Percentiles rank a stretch among this genome's conserved stretches.
These are phyloP conservation scores for Epinotia bilunana DNA, from an alignment of 2,888 invertebrate species.

Conservation along the genomic window DNA sequence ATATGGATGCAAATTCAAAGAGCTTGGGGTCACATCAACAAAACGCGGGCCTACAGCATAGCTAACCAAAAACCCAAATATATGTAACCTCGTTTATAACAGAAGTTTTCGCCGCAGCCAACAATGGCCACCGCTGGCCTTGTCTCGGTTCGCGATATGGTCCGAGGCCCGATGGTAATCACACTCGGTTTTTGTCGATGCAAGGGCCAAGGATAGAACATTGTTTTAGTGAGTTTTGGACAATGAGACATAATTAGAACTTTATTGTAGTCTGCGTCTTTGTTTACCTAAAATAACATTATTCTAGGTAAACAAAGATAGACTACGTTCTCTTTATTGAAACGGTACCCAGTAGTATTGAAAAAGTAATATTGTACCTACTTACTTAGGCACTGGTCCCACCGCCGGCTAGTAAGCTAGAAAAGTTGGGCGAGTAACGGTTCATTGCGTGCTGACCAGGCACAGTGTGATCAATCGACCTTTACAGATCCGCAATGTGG, in stretches of 20 bases:
- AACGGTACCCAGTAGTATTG: neutral
- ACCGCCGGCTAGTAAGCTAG: too few relatives aligned
- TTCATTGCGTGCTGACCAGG: too few relatives aligned
- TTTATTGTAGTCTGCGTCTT: constrained; percentile 26
- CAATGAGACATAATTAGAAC: neutral
- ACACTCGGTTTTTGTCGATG: constrained; percentile 33
- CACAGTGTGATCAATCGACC: too few relatives aligned
- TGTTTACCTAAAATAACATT: neutral
- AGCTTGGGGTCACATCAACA: too few relatives aligned
- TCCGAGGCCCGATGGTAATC: constrained; percentile 41
- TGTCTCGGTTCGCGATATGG: constrained; percentile 33
- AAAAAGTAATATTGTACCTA: too few relatives aligned
- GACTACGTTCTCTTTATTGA: neutral
- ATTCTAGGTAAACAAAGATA: too few relatives aligned
- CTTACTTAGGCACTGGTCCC: too few relatives aligned
- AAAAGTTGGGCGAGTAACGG: too few relatives aligned
- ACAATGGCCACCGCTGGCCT: constrained; percentile 34
- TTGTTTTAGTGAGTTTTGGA: constrained; percentile 22
- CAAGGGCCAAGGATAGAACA: constrained; percentile 39
- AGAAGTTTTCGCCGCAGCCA: constrained; percentile 13
- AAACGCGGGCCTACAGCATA: too few relatives aligned
- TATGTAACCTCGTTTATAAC: constrained; percentile 21
- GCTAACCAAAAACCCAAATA: neutral
- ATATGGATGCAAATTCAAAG: too few relatives aligned
- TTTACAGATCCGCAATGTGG: too few relatives aligned